Base-by-base conservation (phyloP, 1,140 invertebrate species). In the Armadillidium nasatum region DNA sequence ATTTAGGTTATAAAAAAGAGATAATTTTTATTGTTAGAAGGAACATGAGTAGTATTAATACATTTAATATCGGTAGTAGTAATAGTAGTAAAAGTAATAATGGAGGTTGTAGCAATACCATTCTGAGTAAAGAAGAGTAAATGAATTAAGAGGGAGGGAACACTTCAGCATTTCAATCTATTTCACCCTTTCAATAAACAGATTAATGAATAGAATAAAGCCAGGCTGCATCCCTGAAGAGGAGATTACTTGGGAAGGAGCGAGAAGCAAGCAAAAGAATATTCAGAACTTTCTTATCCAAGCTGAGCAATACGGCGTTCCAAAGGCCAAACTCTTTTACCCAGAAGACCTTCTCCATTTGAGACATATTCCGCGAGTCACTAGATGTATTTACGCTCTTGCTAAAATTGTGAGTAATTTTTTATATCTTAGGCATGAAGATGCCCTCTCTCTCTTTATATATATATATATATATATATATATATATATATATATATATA, bases 131-230 rank as follows among this genome's bases (percentile, higher is more conserved):
- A 33, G 33, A 33, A 3, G 33, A 33, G 6, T 33, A 33, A 33
- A 33, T 33, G 1, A 33, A 33, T 33, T 33, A 33, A 33, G 6
- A 1, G 33, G 6, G 33, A 33, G 33, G 33, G 33, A 33, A 33
- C 33, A 33, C 33, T 33, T 33, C 6, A 33, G 33, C 33, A 33
- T 33, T 33, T 33, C 33, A 33, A 33, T 33, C 33, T n/a, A 33
- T 33, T 33, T 33, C 6, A 33, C 1, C 33, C 6, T 3, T 33
- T 33, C 33, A 33, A 33, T 33, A 33, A 1, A 33, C 74, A 84
- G 83, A 72, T 73, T 83, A 19, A 84, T 84, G 82, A 83, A 84
- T 73, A 78, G 79, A 45, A 81, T 83, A n/a, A 81, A 83, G 45
- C 76, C 81, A 0, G 78, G 78, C n/a, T 81, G 80, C 10, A 83